A percentile compares a stretch with the other conserved stretches of the same genome.
Conservation (phyloP, 1,140 invertebrate species). For the Venustaconcha ellipsiformis region DNA sequence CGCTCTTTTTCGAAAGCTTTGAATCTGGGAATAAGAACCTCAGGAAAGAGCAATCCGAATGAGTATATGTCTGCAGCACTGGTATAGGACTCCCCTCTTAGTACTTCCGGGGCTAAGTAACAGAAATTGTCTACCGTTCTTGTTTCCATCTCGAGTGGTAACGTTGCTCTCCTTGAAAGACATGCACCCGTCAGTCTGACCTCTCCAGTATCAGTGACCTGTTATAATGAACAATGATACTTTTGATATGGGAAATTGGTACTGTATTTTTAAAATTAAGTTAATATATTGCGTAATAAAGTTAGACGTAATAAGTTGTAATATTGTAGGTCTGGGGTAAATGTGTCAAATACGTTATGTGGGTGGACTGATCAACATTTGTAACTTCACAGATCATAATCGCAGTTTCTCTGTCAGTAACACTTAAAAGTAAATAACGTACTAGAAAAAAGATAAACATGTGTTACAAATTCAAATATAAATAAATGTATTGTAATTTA, state of each 20-base stretch:
- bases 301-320: no score
- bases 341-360: no score
- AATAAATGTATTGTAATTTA: no score
- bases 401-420: no score
- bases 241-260: neutral
- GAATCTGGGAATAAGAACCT: slow-evolving; percentile 1
- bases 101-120: slow-evolving; percentile 20
- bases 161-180: slow-evolving; percentile 2
- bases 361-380: no score
- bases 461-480: no score
- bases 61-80: slow-evolving; percentile 19
- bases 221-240: neutral
- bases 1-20: slow-evolving; percentile 6
- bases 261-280: neutral
- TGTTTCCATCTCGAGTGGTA: neutral
- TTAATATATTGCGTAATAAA: no score
- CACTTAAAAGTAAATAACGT: no score
- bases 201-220: slow-evolving; percentile 22
- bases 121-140: neutral
- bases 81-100: slow-evolving; percentile 13
- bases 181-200: slow-evolving; percentile 22
- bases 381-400: no score
- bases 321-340: no score
- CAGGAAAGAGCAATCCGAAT: slow-evolving; percentile 12
- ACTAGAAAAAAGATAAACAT: no score